Conservation (phyloP, 1,140 invertebrate species). For the Psix sp. region DNA sequence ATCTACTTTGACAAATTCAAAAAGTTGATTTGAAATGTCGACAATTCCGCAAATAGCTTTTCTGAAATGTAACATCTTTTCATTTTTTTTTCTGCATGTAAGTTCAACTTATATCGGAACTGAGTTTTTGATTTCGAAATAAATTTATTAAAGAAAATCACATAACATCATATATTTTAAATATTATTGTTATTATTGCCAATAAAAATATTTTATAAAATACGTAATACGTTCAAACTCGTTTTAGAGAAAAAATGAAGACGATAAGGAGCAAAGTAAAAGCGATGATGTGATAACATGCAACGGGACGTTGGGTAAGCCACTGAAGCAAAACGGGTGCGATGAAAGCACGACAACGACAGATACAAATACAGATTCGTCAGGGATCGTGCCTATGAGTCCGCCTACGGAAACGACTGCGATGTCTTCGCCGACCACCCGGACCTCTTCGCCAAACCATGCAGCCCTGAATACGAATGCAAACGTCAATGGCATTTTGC, state of each 20-base stretch:
- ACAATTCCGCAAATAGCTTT: too few species aligned
- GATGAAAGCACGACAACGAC: constrained; percentile 65
- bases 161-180: too few species aligned
- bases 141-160: too few species aligned
- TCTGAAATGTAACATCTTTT: too few species aligned
- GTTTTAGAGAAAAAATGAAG: constrained; percentile 18
- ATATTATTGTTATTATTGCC: too few species aligned
- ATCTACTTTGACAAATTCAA: too few species aligned
- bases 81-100: too few species aligned
- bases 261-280: constrained; percentile 10
- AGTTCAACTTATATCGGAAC: too few species aligned
- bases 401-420: constrained; percentile 59
- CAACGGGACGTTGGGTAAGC: constrained; percentile 43
- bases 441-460: constrained; percentile 70
- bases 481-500: constrained; percentile 71
- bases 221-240: too few species aligned
- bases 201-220: too few species aligned
- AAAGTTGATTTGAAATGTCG: too few species aligned
- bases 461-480: constrained; percentile 48
- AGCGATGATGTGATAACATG: constrained; percentile 30
- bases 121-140: too few species aligned
- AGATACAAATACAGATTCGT: constrained; percentile 69
- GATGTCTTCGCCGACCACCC: constrained; percentile 68
- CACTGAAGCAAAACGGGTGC: constrained; percentile 50
- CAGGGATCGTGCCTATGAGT: constrained; percentile 61